Evolutionary conservation across 1,140 invertebrate genomes (phyloP), one percentile per base, ranked within the genome.

Genomic region (Diprion similis): DNA sequence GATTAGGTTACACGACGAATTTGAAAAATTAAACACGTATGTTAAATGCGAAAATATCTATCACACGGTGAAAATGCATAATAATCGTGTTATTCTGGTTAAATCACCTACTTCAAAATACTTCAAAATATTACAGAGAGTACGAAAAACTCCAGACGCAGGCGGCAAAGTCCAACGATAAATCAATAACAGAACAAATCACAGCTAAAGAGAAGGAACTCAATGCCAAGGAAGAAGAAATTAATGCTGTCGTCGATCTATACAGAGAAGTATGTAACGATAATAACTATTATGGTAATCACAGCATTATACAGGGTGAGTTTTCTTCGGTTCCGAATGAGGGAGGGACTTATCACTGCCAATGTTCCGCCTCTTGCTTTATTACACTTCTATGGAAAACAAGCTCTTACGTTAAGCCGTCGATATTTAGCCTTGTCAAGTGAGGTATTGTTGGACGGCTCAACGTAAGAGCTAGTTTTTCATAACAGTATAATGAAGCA

Each of bases 221-320:
- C 3, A 82, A 75, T 19, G 80, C 76, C 1, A 90, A 90, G 79
- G 89, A 90, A 77, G 84, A 89, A 74, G 89, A 90, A 79, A 89
- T 90, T 46, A 86, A 80, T 17, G 87, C 89, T 67, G 83, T 90
- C 13, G 81, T 89, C 75, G 78, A 81, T 67, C 79, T 91, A n/a
- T 90, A 88, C 72, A 87, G 88, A 74, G 89, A 90, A 79, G 89
- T 86, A 77, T 75, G 51, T 59, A 59, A 59, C 24, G 2, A 37
- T 37, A 37, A 37, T 37, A 37, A 37, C 24, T 3, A 37, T 37
- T 66, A 46, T 64, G 13, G 1, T 46, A 37, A 70, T 46, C 19
- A 51, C 17, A 11, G 9, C 73, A 59, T 69, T 37, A 24, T 74
- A 15, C 45, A 45, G 6, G 65, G 10, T 37, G 17, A 24, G 47